These are phyloP conservation scores for Pagetopsis macropterus DNA, from an alignment of 2,797 vertebrate species.

Conservation along the genomic window DNA sequence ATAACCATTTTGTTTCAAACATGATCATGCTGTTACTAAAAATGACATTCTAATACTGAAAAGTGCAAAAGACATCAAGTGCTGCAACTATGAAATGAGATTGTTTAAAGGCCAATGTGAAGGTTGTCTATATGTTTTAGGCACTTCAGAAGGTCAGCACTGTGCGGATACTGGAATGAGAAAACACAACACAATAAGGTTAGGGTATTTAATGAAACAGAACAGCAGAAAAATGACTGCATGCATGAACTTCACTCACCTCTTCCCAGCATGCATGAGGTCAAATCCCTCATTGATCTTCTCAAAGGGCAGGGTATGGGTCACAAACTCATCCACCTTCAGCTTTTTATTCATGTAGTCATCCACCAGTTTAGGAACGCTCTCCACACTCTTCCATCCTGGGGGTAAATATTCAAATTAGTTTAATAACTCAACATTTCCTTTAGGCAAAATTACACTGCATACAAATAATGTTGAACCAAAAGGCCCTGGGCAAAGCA, in stretches of 20 bases:
- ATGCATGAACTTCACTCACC: constrained; percentile 74
- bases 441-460: neutral
- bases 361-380: constrained; percentile 91
- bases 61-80: constrained; percentile 50
- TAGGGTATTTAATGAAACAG: neutral
- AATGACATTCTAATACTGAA: constrained; percentile 22
- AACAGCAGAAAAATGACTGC: neutral
- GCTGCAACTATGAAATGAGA: constrained; percentile 29
- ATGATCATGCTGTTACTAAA: constrained; percentile 1
- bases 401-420: constrained; percentile 15
- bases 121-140: constrained; percentile 8
- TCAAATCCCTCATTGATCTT: constrained; percentile 95
- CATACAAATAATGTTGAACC: neutral
- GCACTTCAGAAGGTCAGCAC: constrained; percentile 84
- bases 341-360: constrained; percentile 96
- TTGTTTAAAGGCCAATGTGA: constrained; percentile 37
- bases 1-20: constrained; percentile 22
- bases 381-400: constrained; percentile 98
- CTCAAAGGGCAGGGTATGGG: constrained; percentile 89
- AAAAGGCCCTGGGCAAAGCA: neutral
- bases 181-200: constrained; percentile 4
- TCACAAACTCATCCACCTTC: constrained; percentile 97
- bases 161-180: constrained; percentile 85
- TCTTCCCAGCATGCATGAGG: constrained; percentile 91
- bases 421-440: neutral